Evolutionary conservation across 2,113 vertebrate genomes (phyloP).

Genomic region (Platichthys stellatus): DNA sequence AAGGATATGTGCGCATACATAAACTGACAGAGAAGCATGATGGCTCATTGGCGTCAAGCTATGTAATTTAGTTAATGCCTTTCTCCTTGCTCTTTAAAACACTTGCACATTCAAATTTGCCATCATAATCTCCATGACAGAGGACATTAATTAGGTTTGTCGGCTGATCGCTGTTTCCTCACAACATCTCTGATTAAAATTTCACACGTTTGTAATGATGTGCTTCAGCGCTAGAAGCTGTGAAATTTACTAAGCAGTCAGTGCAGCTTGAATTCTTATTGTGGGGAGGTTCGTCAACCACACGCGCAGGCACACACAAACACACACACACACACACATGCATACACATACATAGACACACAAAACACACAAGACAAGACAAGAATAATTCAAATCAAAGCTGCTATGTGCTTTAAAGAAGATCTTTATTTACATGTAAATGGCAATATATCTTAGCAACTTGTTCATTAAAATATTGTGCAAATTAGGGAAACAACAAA

Average conservation of each 20-base stretch:
- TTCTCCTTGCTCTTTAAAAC: constrained; percentile 87
- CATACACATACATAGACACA: not conserved
- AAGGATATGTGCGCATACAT: constrained; percentile 78
- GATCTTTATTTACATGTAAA: constrained; percentile 87
- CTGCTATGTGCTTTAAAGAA: constrained; percentile 84
- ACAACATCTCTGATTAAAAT: constrained; percentile 99
- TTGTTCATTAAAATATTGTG: constrained; percentile 88
- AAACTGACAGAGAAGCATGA: constrained; percentile 76
- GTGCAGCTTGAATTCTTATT: constrained; percentile 85
- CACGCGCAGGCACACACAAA: constrained; percentile 46
- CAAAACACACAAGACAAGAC: constrained; percentile 23
- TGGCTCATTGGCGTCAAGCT: constrained; percentile 78
- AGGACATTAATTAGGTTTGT: constrained; percentile 96
- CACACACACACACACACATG: constrained; percentile 49
- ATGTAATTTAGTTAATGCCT: constrained; percentile 85
- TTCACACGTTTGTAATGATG: constrained; percentile 97
- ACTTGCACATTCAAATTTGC: constrained; percentile 87
- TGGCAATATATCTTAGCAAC: constrained; percentile 82
- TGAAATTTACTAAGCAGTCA: constrained; percentile 91
- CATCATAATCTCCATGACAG: constrained; percentile 95
- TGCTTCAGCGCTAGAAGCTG: constrained; percentile 92
- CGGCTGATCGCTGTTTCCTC: constrained; percentile 94
- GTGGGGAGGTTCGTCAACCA: constrained; percentile 83
- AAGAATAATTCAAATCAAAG: constrained; percentile 88
- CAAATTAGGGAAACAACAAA: constrained; percentile 87